Base-by-base conservation (phyloP, 2,888 invertebrate genomes). In the Timema podura region DNA sequence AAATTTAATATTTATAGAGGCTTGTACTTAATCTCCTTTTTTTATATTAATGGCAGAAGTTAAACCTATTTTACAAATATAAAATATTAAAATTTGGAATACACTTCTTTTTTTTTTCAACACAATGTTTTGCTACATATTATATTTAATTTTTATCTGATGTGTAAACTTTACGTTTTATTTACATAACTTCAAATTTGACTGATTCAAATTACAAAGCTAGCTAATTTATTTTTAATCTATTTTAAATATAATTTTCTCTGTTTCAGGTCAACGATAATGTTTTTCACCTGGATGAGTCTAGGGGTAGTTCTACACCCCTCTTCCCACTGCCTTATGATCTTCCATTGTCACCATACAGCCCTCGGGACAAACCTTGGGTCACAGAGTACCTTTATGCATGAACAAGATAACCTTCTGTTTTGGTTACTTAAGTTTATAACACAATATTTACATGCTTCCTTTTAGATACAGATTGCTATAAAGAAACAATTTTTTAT, bases 311-410 rank as follows among this genome's bases (percentile, higher is more conserved):
- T 76, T 5, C 65, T 76, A 48, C 68, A 11, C 65, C 57, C 9
- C 59, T 82, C 47, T 87, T 89, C 75, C 87, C 91, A 0, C 81
- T 96, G 69, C 92, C 94, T 0, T 95, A 92, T 79, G 95, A 96
- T 81, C 80, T 95, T 13, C 96, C 96, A 0, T 84, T 92, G 0
- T 85, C 85, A 0, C 88, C 89, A 15, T 96, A 95, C 78, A 83
- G 83, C 0, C 77, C 81, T 0, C 85, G 83, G 59, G 93, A 93
- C 84, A 85, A 84, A 13, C 91, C 92, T 0, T 93, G 70, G 71
- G 71, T 70, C 16, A 46, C 30, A 16, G 68, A 72, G 48, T 70
- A 59, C 47, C 51, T 70, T 5, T 30, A 9, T 11, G 61, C 30
- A 30, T 61, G 61, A 61, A 30, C 30, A 30, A 30, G 30, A 30